phyloP scores from a whole-genome alignment of 37 sponge, comb jelly and placozoan genomes.

The Ianthella basta region DNA sequence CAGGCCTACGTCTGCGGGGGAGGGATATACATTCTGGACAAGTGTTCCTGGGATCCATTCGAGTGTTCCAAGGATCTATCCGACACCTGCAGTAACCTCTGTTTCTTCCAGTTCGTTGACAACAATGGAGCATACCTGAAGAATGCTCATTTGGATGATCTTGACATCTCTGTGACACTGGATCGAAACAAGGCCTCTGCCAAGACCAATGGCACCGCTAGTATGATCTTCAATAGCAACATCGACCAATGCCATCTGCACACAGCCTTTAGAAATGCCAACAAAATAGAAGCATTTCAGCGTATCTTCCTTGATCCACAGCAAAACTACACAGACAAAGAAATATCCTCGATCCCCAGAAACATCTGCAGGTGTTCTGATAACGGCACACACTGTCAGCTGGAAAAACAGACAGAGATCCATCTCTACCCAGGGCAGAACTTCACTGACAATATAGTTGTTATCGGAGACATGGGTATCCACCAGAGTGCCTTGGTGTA shows the following conservation, averaged over 20 bases:
- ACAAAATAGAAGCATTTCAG: not conserved
- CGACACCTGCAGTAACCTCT: not conserved
- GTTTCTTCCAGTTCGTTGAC: slow-evolving; percentile 16
- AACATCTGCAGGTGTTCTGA: not conserved
- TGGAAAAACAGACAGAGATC: not conserved
- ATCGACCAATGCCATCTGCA: not conserved
- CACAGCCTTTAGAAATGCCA: not conserved
- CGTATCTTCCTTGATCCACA: not conserved
- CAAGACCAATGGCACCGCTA: not conserved
- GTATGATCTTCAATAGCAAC: slow-evolving; percentile 24
- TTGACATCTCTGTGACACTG: not conserved
- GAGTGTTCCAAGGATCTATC: not conserved
- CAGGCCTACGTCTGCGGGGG: not conserved
- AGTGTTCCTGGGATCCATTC: not conserved
- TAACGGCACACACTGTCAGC: not conserved
- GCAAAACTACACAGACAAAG: not conserved
- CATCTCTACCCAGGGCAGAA: not conserved
- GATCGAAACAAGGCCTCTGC: not conserved
- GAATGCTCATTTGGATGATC: not conserved
- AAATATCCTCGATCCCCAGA: slow-evolving; percentile 11
- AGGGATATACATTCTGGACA: slow-evolving; percentile 19
- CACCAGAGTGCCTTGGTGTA: not conserved
- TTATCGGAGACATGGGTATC: slow-evolving; percentile 5
- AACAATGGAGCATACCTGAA: not conserved
- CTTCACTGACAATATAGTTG: not conserved